phyloP scores from a whole-genome alignment of 2,888 invertebrate species.

The Oasisia sp. region DNA sequence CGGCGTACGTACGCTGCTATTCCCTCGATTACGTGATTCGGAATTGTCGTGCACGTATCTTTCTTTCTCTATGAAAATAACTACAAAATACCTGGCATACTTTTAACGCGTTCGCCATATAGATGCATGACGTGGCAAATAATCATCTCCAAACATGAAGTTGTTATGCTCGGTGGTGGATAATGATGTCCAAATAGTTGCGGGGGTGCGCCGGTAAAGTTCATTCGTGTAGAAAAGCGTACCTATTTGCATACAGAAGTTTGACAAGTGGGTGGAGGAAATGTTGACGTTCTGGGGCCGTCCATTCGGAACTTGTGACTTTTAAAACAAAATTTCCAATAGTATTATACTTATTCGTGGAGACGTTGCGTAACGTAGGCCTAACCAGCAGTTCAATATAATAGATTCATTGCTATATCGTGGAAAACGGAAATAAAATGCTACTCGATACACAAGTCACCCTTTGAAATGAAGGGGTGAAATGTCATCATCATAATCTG shows the following conservation, averaged over 20 bases:
- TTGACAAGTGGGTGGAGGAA: background rate
- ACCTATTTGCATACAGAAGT: no score
- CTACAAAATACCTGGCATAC: background rate
- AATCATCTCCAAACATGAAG: background rate
- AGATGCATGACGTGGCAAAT: background rate
- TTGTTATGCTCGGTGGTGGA: background rate
- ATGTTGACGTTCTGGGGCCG: background rate
- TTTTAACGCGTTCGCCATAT: background rate
- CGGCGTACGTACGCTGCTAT: background rate
- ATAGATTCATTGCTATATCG: no score
- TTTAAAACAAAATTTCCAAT: background rate
- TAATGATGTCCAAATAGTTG: no score
- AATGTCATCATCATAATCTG: background rate
- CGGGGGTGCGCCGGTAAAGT: no score
- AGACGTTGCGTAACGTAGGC: background rate
- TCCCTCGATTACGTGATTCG: background rate
- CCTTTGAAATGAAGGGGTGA: background rate
- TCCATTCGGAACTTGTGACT: background rate
- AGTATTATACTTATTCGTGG: background rate
- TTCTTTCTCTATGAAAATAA: background rate
- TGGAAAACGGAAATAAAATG: no score
- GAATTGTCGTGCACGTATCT: background rate
- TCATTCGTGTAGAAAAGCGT: no score
- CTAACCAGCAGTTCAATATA: no score
- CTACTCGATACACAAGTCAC: no score